A percentile compares a stretch with the other conserved stretches of the same genome.
These are phyloP conservation scores for Drosophila paramelanica DNA, from an alignment of 2,888 invertebrate species.

Conservation along the genomic window DNA sequence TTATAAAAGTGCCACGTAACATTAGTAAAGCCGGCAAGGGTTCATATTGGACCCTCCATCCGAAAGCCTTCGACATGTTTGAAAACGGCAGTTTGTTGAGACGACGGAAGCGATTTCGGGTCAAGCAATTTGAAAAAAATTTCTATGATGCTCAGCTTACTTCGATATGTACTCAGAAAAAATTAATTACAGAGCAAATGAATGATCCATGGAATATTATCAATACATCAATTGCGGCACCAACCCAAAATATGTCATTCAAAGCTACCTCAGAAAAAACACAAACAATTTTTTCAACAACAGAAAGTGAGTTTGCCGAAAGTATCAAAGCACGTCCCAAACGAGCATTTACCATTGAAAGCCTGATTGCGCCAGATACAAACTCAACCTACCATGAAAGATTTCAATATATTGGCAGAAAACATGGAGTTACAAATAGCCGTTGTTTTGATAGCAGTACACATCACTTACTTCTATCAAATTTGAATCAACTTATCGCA, in stretches of 20 bases:
- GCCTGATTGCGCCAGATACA: conserved; percentile 90
- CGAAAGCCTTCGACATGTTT: conserved; percentile 92
- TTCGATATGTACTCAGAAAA: conserved; percentile 89
- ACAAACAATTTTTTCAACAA: conserved; percentile 30
- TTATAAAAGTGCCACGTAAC: conserved; percentile 93
- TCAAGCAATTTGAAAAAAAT: conserved; percentile 86
- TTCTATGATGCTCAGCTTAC: conserved; percentile 88
- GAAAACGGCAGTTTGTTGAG: conserved; percentile 88
- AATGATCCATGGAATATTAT: conserved; percentile 67
- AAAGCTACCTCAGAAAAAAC: conserved; percentile 15
- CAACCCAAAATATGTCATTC: conserved; percentile 17
- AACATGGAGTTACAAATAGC: conserved; percentile 20
- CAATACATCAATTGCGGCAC: conserved; percentile 38
- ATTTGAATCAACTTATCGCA: conserved; percentile 47
- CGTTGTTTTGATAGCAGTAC: conserved; percentile 24
- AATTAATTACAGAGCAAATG: conserved; percentile 86
- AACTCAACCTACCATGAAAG: conserved; percentile 10
- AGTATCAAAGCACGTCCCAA: conserved; percentile 85
- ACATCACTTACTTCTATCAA: conserved; percentile 17
- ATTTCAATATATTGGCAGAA: conserved; percentile 8
- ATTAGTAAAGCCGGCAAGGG: conserved; percentile 92
- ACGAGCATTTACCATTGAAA: conserved; percentile 93
- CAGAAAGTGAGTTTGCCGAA: conserved; percentile 27
- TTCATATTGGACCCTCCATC: conserved; percentile 93
- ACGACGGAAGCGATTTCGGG: conserved; percentile 88